These are phyloP conservation scores for Caenorhabditis japonica DNA, from an alignment of 2,888 invertebrate species.

Conservation along the genomic window DNA sequence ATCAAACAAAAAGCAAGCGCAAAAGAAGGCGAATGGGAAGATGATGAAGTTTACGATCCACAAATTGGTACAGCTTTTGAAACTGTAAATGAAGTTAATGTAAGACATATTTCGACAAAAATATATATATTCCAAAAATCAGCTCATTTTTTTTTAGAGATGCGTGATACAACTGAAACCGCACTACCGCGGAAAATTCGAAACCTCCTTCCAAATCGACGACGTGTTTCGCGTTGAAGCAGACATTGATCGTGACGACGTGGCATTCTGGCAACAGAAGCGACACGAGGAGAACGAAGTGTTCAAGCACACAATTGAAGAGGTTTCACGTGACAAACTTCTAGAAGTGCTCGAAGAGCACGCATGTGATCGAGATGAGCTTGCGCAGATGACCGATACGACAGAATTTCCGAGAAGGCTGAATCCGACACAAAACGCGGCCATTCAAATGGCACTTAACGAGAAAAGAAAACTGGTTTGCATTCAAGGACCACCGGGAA, in stretches of 20 bases:
- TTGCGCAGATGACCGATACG: background rate
- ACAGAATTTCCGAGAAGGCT: background rate
- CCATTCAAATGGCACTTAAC: conserved; percentile 22
- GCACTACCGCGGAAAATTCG: background rate
- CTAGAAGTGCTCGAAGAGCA: background rate
- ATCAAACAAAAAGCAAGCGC: too few species aligned
- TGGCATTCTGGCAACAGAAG: background rate
- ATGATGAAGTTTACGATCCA: too few species aligned
- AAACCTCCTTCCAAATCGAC: background rate
- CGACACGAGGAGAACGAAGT: too few species aligned
- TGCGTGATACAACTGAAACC: background rate
- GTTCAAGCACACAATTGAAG: background rate
- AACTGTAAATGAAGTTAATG: too few species aligned
- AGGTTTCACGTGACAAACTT: background rate
- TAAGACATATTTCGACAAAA: background rate
- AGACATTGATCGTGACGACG: background rate
- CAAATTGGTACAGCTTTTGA: too few species aligned
- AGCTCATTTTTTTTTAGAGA: background rate
- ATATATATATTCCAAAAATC: background rate
- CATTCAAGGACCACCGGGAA: conserved; percentile 46
- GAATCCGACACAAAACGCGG: background rate
- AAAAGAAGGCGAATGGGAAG: too few species aligned
- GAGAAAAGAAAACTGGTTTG: conserved; percentile 10
- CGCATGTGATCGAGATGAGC: background rate
- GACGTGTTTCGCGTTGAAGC: background rate